phyloP scores from a whole-genome alignment of 2,888 invertebrate species.

The Tetheella fluctuosa region DNA sequence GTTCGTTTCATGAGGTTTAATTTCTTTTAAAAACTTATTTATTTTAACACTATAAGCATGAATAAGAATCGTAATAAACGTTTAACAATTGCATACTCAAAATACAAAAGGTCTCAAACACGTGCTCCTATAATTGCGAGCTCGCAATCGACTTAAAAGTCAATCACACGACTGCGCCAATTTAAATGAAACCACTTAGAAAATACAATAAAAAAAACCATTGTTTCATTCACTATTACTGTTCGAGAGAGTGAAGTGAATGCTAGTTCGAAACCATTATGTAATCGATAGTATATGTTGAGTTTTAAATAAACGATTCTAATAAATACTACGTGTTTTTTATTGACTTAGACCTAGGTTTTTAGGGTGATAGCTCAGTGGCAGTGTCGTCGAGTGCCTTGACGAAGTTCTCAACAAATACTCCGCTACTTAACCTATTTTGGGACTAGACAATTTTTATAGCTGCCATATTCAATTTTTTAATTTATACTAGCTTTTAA shows the following conservation, averaged over 20 bases:
- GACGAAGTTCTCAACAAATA: no score
- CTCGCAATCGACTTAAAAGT: conserved; percentile 50
- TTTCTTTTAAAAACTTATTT: no score
- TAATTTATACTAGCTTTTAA: no score
- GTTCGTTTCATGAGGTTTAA: no score
- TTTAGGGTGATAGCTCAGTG: no score
- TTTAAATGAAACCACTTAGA: conserved; percentile 42
- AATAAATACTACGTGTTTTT: neutral
- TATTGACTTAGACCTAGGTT: no score
- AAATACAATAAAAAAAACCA: conserved; percentile 47
- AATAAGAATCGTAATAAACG: neutral
- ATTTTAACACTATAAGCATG: no score
- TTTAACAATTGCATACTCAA: neutral
- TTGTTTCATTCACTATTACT: conserved; percentile 33
- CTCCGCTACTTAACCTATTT: no score
- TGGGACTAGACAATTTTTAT: no score
- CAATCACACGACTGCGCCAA: conserved; percentile 44
- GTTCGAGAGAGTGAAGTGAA: neutral
- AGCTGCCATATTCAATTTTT: no score
- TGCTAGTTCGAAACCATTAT: conserved; percentile 13
- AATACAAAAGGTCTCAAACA: conserved; percentile 5
- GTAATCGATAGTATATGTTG: conserved; percentile 28
- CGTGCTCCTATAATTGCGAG: conserved; percentile 24
- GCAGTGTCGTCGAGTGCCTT: no score
- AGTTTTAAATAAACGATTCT: conserved; percentile 19